Evolutionary conservation across 2,113 vertebrate species (phyloP).

Genomic region (Lamprotornis superbus): DNA sequence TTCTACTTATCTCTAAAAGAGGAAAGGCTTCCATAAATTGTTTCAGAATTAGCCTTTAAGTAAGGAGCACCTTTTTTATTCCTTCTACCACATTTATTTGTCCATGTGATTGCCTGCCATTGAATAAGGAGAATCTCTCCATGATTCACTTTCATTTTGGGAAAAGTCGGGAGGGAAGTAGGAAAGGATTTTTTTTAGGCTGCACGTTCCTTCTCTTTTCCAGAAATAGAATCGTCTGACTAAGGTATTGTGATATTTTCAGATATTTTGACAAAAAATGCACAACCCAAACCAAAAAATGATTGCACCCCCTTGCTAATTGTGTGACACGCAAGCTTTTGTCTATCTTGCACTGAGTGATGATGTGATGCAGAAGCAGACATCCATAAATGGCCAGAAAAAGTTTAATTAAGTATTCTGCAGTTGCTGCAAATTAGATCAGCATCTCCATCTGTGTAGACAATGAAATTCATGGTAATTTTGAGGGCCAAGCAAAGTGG

Average conservation of each 20-base stretch:
- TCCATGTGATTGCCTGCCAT: not conserved
- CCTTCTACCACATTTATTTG: not conserved
- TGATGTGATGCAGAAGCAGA: conserved; percentile 16
- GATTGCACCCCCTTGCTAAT: conserved; percentile 28
- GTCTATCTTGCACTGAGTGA: not conserved
- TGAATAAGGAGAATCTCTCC: not conserved
- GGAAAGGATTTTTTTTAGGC: not conserved
- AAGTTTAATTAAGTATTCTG: conserved; percentile 51
- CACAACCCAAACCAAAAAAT: not conserved
- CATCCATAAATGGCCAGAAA: conserved; percentile 48
- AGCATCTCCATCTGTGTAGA: conserved; percentile 38
- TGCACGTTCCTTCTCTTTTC: not conserved
- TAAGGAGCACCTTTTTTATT: not conserved
- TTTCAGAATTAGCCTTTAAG: not conserved
- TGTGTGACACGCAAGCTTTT: conserved; percentile 58
- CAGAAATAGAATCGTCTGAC: conserved; percentile 40
- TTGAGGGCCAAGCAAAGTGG: not conserved
- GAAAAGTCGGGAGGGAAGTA: not conserved
- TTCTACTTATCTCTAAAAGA: not conserved
- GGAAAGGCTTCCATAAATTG: not conserved
- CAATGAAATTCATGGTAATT: conserved; percentile 27
- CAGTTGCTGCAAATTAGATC: conserved; percentile 43
- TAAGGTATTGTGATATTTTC: conserved; percentile 9
- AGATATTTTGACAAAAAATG: not conserved
- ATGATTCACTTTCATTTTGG: conserved; percentile 2